A percentile compares a stretch with the other conserved stretches of the same genome.
These are phyloP conservation scores for Otolemur crassicaudatus DNA, from an alignment of 2,797 vertebrate genomes.

Conservation along the genomic window DNA sequence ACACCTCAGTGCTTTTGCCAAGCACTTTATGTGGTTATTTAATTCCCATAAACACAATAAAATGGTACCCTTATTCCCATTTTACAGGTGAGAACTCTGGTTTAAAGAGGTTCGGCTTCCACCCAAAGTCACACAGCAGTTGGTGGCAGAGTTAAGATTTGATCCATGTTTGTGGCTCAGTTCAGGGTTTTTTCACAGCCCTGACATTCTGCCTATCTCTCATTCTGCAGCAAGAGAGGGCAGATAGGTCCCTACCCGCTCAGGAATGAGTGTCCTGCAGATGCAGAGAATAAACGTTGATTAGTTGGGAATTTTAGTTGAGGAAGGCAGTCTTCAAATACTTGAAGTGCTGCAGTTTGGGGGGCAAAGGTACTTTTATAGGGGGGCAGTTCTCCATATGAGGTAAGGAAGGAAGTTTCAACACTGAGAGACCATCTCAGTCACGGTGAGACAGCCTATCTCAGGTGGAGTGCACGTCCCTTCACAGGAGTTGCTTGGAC, in stretches of 20 bases:
- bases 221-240: not conserved
- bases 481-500: not conserved
- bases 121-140: not conserved
- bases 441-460: not conserved
- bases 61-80: not conserved
- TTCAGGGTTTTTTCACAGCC: not conserved
- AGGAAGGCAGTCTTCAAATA: not conserved
- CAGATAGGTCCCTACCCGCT: not conserved
- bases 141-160: not conserved
- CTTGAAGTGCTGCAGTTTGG: not conserved
- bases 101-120: not conserved
- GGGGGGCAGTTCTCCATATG: not conserved
- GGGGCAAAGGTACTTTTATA: not conserved
- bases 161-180: not conserved
- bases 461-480: not conserved
- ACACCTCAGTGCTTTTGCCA: not conserved
- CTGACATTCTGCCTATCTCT: not conserved
- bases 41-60: not conserved
- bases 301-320: not conserved
- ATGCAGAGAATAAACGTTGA: not conserved
- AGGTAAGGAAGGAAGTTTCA: slow-evolving; percentile 29
- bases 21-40: not conserved
- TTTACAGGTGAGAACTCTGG: slow-evolving; percentile 13
- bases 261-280: not conserved
- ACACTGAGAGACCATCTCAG: not conserved